phyloP scores from a whole-genome alignment of 2,888 invertebrate species.

The Mimachlamys varia region DNA sequence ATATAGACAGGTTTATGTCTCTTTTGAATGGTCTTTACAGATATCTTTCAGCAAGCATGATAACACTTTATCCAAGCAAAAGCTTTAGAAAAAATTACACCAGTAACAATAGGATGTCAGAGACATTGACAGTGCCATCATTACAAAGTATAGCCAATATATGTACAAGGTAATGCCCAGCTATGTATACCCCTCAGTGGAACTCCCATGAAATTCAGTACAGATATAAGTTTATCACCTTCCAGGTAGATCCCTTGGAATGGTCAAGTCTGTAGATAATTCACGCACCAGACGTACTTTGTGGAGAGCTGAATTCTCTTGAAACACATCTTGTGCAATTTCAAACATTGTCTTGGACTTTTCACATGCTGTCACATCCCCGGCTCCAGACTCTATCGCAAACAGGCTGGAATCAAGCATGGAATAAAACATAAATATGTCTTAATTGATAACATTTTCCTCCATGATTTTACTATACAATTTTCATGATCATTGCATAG shows the following conservation, averaged over 20 bases:
- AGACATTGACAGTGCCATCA: no score
- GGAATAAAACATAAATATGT: neutral
- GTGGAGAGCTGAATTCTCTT: slow-evolving; percentile 81
- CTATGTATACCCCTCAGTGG: no score
- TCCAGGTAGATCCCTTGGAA: slow-evolving; percentile 84
- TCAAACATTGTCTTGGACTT: slow-evolving; percentile 86
- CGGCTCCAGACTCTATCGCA: slow-evolving; percentile 84
- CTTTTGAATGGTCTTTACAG: no score
- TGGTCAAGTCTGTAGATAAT: slow-evolving; percentile 85
- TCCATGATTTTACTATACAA: neutral
- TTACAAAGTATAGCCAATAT: no score
- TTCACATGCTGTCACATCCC: slow-evolving; percentile 87
- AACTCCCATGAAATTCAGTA: no score
- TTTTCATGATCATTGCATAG: neutral
- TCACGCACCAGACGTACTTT: slow-evolving; percentile 84
- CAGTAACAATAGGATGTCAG: no score
- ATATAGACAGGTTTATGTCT: no score
- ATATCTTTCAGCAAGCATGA: no score
- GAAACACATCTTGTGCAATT: slow-evolving; percentile 85
- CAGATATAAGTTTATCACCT: slow-evolving; percentile 75
- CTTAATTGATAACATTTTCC: no score
- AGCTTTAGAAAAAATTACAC: no score
- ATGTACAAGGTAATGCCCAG: no score
- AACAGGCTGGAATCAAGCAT: slow-evolving; percentile 83
- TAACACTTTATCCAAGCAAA: no score